phyloP scores from a whole-genome alignment of 2,113 vertebrate species.

The Marcusenius ussheri region DNA sequence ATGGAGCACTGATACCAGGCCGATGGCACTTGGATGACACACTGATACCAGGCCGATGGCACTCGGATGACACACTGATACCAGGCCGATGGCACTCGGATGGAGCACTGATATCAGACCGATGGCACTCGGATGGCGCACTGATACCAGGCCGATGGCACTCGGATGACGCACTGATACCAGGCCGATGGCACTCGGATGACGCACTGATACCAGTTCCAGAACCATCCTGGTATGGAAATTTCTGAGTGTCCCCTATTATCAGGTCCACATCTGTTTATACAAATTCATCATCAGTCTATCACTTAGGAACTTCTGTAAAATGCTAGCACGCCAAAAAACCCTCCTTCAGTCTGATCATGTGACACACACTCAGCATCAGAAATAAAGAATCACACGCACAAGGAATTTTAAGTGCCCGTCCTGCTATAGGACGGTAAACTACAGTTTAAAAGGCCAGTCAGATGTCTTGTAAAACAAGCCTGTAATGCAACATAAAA shows the following conservation, averaged over 20 bases:
- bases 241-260: not conserved
- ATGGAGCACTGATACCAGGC: not conserved
- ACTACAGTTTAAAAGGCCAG: slow-evolving; percentile 30
- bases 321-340: slow-evolving; percentile 11
- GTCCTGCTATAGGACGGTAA: slow-evolving; percentile 37
- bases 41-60: not conserved
- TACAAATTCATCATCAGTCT: not conserved
- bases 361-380: slow-evolving; percentile 16
- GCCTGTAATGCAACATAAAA: slow-evolving; percentile 9
- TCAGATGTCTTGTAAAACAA: slow-evolving; percentile 32
- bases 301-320: not conserved
- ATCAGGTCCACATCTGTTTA: not conserved
- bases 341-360: slow-evolving; percentile 25
- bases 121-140: not conserved
- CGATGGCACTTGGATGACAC: not conserved
- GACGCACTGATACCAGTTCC: not conserved
- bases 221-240: not conserved
- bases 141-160: not conserved
- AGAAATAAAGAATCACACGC: slow-evolving; percentile 15
- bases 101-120: not conserved
- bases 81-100: not conserved
- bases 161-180: not conserved
- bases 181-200: not conserved
- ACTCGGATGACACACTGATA: not conserved
- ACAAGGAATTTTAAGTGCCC: slow-evolving; percentile 25